Conservation (phyloP, 2,113 vertebrate genomes). For the Hiodon alosoides region DNA sequence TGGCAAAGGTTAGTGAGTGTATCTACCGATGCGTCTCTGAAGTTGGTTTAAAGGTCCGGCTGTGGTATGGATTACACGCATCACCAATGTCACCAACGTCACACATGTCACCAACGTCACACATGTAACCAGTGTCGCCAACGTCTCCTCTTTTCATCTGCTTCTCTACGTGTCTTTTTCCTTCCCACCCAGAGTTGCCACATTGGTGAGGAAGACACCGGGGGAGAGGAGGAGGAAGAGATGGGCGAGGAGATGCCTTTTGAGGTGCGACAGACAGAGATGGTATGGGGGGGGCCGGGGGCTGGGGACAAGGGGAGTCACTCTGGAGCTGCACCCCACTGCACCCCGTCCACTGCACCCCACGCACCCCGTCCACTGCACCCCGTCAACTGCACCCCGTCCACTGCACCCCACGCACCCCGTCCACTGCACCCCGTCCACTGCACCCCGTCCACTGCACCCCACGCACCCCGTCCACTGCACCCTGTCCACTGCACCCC, state of each 20-base stretch:
- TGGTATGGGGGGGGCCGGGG: constrained; percentile 70
- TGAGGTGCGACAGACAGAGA: constrained; percentile 77
- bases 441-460: neutral
- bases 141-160: too few species aligned
- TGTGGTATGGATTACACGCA: too few species aligned
- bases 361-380: constrained; percentile 28
- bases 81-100: neutral
- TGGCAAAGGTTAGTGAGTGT: constrained; percentile 65
- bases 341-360: constrained; percentile 52
- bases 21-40: neutral
- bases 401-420: too few species aligned
- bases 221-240: constrained; percentile 61
- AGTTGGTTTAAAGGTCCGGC: neutral
- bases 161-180: neutral
- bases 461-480: constrained; percentile 2
- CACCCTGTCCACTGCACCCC: constrained; percentile 8
- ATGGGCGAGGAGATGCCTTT: constrained; percentile 70
- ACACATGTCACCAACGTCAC: too few species aligned
- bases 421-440: too few species aligned
- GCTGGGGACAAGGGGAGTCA: constrained; percentile 58
- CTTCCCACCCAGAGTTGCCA: constrained; percentile 74
- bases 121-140: neutral
- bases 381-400: too few species aligned
- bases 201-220: constrained; percentile 77
- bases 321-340: constrained; percentile 51